Percentiles rank a stretch among this genome's conserved stretches.
phyloP scores from a whole-genome alignment of 2,797 vertebrate genomes.

The Sciurus carolinensis region DNA sequence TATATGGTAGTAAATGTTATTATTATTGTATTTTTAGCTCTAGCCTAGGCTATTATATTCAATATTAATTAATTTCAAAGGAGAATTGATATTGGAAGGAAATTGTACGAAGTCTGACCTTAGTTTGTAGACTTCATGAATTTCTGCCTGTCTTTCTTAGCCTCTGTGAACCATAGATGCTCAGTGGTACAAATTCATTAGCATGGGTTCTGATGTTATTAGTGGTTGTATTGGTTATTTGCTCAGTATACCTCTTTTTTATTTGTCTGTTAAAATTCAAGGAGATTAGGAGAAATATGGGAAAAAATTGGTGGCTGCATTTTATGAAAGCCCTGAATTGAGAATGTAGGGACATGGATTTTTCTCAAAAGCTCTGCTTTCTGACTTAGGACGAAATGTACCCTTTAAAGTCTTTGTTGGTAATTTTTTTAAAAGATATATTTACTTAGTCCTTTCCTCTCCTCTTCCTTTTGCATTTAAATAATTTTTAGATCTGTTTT shows the following conservation, averaged over 20 bases:
- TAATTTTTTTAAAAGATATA: background rate
- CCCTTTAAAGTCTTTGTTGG: background rate
- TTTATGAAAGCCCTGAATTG: background rate
- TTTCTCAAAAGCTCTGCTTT: background rate
- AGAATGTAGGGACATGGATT: background rate
- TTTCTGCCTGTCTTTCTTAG: background rate
- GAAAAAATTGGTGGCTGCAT: background rate
- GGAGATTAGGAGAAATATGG: background rate
- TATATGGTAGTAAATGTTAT: slow-evolving; percentile 28
- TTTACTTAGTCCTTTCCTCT: background rate
- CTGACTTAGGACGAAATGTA: background rate
- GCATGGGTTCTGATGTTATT: background rate
- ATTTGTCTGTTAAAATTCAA: background rate
- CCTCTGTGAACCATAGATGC: background rate
- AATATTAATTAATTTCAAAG: slow-evolving; percentile 67
- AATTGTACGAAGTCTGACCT: background rate
- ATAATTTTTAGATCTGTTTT: background rate
- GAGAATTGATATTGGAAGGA: background rate
- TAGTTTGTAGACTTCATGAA: background rate
- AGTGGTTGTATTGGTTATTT: background rate
- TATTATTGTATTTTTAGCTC: background rate
- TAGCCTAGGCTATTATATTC: background rate
- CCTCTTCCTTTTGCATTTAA: background rate
- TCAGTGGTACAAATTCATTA: background rate
- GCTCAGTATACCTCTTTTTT: background rate